These are phyloP conservation scores for Epirrhoe tristata DNA, from an alignment of 2,888 invertebrate genomes.

Conservation along the genomic window DNA sequence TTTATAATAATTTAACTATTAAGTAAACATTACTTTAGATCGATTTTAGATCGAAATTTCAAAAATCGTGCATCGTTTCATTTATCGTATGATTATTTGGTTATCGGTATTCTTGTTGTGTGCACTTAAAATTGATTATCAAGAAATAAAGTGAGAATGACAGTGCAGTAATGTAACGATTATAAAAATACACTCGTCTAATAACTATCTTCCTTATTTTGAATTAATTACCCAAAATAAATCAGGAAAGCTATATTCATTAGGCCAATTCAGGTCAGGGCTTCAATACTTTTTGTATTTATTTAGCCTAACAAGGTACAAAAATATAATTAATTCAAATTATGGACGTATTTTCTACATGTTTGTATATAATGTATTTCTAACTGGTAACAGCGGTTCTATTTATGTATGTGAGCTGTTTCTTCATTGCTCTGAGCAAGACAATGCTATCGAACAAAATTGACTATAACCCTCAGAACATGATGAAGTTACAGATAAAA, in stretches of 20 bases:
- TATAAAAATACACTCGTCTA: slow-evolving; percentile 36
- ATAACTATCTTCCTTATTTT: slow-evolving; percentile 48
- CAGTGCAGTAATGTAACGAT: slow-evolving; percentile 26
- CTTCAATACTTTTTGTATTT: slow-evolving; percentile 24
- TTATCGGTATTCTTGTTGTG: slow-evolving; percentile 32
- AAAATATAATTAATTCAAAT: slow-evolving; percentile 58
- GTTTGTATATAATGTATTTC: slow-evolving; percentile 51
- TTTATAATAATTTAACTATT: slow-evolving; percentile 38
- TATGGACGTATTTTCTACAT: slow-evolving; percentile 49
- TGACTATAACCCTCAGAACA: slow-evolving; percentile 30
- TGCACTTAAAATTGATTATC: slow-evolving; percentile 29
- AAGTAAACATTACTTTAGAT: slow-evolving; percentile 36
- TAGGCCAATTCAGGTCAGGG: slow-evolving; percentile 38
- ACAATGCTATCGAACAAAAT: slow-evolving; percentile 16
- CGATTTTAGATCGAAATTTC: slow-evolving; percentile 32
- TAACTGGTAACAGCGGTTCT: slow-evolving; percentile 79
- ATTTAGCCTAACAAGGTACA: slow-evolving; percentile 34
- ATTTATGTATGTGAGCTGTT: slow-evolving; percentile 51
- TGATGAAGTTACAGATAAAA: slow-evolving; percentile 21
- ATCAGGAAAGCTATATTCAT: slow-evolving; percentile 16
- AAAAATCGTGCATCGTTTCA: slow-evolving; percentile 40
- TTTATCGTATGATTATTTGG: slow-evolving; percentile 30
- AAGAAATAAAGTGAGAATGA: slow-evolving; percentile 26
- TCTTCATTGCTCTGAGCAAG: slow-evolving; percentile 28
- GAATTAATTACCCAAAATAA: slow-evolving; percentile 54